Evolutionary conservation across 2,888 invertebrate genomes (phyloP), one percentile per base, ranked within the genome.

Genomic region (Atethmia centrago): DNA sequence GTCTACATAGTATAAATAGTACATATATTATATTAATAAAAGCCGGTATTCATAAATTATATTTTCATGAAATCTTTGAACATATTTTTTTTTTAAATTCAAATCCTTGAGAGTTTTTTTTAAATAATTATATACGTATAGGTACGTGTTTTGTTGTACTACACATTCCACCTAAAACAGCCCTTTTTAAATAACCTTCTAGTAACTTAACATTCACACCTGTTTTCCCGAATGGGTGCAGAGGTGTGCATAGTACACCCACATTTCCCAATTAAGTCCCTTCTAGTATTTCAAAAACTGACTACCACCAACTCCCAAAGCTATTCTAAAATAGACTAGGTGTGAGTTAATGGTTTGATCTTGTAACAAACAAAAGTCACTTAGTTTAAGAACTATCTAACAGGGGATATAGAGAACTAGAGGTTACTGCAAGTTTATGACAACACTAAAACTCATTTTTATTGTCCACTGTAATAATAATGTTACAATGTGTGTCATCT

Each of bases 341-440:
- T 9, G 21, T 5, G 10, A 42, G n/a, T n/a, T 69, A 77, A 49
- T 70, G 19, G 49, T 55, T 49, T 51, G 49, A 21, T 70, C 42
- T 58, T 78, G 28, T 62, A 70, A 63, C 51, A 62, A 78, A 40
- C 40, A 40, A 36, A 36, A 78, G 55, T 62, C 70, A n/a, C 31
- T 70, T n/a, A 49, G 19, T n/a, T n/a, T 45, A 40, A 21, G 31
- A 58, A 45, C n/a, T 77, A 58, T 79, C 69, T 59, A 51, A 14
- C 55, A 19, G 31, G n/a, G n/a, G n/a, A 40, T 42, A 69, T 78
- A 76, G 56, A 45, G 28, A 21, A 79, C 47, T 63, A 47, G 47
- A 74, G 36, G 71, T 62, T 79, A 70, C 31, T 19, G 21, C 28
- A 55, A n/a, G 51, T 79, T 71, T 77, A 77, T 71, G 56, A 21